These are phyloP conservation scores for Nipponia nippon DNA, from an alignment of 2,113 vertebrate genomes.

Conservation along the genomic window DNA sequence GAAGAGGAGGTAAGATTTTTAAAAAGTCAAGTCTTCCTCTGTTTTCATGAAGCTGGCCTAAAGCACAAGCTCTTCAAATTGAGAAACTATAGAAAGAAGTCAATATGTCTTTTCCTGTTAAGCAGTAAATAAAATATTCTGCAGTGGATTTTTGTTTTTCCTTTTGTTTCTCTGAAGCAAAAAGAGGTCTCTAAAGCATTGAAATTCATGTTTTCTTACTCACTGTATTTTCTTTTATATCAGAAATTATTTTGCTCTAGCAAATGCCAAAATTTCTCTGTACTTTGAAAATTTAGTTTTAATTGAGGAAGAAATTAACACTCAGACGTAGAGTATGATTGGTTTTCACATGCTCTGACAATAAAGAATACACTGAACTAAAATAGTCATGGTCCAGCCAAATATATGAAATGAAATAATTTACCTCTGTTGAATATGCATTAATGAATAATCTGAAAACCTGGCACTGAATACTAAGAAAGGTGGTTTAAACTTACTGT, in stretches of 20 bases:
- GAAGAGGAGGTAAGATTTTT: not conserved
- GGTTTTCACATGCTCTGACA: slow-evolving; percentile 20
- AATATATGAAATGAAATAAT: not conserved
- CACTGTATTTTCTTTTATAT: not conserved
- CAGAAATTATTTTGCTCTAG: slow-evolving; percentile 44
- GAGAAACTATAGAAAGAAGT: not conserved
- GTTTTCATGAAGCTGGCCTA: not conserved
- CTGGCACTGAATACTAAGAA: not conserved
- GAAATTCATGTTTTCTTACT: not conserved
- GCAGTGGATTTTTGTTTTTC: not conserved
- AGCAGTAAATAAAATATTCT: not conserved
- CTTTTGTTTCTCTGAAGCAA: not conserved
- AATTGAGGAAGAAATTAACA: slow-evolving; percentile 31
- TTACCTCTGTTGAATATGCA: not conserved
- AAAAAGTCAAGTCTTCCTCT: not conserved
- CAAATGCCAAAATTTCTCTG: slow-evolving; percentile 30
- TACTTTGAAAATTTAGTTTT: slow-evolving; percentile 17
- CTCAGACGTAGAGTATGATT: not conserved
- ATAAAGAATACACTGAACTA: not conserved
- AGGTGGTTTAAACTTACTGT: not conserved
- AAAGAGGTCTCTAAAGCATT: not conserved
- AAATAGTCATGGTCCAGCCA: not conserved
- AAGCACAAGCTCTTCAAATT: not conserved
- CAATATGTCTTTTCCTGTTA: not conserved
- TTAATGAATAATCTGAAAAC: not conserved